A percentile compares a stretch with the other conserved stretches of the same genome.
phyloP scores from a whole-genome alignment of 2,888 invertebrate species.

The Folsomia manolachei region DNA sequence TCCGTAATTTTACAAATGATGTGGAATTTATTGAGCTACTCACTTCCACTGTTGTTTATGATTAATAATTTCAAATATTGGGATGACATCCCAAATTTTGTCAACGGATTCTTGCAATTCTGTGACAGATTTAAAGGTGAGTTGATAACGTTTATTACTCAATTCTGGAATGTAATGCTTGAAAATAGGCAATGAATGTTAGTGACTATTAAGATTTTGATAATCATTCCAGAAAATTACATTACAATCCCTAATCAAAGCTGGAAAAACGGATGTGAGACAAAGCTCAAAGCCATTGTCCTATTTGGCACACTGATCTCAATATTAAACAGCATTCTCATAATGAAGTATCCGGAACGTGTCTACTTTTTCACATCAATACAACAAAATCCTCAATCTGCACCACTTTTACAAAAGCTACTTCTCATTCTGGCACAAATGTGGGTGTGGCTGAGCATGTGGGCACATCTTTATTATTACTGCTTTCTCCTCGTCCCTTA shows the following conservation, averaged over 20 bases:
- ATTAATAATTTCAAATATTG: not conserved
- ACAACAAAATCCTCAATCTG: not conserved
- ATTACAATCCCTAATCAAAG: not conserved
- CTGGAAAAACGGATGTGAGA: constrained; percentile 8
- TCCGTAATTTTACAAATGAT: constrained; percentile 14
- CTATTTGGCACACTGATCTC: not conserved
- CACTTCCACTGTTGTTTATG: not conserved
- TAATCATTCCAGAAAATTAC: not conserved
- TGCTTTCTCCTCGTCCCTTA: constrained; percentile 17
- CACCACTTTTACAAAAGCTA: not conserved
- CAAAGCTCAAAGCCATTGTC: not conserved
- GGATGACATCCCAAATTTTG: constrained; percentile 3
- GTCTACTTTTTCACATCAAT: constrained; percentile 27
- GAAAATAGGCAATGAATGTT: too few species aligned
- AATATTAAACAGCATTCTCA: constrained; percentile 11
- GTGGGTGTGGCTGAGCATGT: constrained; percentile 20
- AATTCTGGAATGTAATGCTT: not conserved
- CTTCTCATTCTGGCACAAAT: constrained; percentile 2
- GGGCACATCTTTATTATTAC: constrained; percentile 22
- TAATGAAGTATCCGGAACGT: constrained; percentile 19
- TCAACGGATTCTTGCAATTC: constrained; percentile 17
- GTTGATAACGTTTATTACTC: too few species aligned
- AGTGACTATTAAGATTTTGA: not conserved
- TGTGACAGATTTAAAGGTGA: constrained; percentile 14
- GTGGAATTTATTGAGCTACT: constrained; percentile 14